Percentiles rank a stretch among this genome's conserved stretches.
Evolutionary conservation across 2,113 vertebrate species (phyloP).

Genomic region (Myrmecobius fasciatus): DNA sequence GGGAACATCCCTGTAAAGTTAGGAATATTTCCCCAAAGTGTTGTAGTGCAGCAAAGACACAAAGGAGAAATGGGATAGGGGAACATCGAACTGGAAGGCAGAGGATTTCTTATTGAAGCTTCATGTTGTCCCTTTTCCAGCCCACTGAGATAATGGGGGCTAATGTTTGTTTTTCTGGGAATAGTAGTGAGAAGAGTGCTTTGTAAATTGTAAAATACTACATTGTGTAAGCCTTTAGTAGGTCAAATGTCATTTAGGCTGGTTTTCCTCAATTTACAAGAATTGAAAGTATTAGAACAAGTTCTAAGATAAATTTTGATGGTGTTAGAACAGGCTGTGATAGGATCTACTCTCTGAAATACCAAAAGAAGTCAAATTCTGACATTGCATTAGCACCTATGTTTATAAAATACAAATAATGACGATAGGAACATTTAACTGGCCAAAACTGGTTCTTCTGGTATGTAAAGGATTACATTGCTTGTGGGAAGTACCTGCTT

Average conservation of each 20-base stretch:
- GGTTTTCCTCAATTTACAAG: not conserved
- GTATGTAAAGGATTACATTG: not conserved
- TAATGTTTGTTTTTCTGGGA: not conserved
- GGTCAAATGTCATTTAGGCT: not conserved
- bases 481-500: not conserved
- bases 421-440: not conserved
- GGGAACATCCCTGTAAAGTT: not conserved
- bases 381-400: not conserved
- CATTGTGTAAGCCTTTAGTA: not conserved
- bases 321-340: not conserved
- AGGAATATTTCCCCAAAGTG: not conserved
- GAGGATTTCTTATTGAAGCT: not conserved
- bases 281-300: not conserved
- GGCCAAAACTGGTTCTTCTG: conserved; percentile 29
- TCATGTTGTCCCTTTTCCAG: not conserved
- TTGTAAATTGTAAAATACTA: not conserved
- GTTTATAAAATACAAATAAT: conserved; percentile 12
- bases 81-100: not conserved
- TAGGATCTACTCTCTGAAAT: not conserved
- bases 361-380: not conserved
- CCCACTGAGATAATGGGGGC: not conserved
- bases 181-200: not conserved
- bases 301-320: not conserved
- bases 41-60: not conserved
- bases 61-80: not conserved